Base-by-base conservation (phyloP, 2,113 vertebrate genomes). In the Echinops telfairi region DNA sequence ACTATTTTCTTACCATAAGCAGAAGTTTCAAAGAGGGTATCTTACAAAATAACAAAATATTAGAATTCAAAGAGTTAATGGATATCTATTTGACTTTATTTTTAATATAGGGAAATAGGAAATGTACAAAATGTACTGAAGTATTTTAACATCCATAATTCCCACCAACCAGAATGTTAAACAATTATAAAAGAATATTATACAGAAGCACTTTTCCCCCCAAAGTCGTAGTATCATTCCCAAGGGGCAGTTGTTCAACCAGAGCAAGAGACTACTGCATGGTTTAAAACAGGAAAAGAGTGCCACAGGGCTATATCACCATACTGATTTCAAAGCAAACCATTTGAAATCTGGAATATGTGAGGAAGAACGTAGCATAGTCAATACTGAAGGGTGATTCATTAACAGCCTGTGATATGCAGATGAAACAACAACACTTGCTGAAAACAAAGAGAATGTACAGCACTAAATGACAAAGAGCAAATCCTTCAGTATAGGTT, bases 11-110 rank as follows among this genome's bases (percentile, higher is more conserved):
- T 40, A 3, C 40, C 40, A 40, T 40, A 40, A 40, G 40, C 40
- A 40, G 40, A 29, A 89, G 7, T 25, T 57, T 78, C 31, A 80
- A 94, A 86, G 20, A 86, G 3, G 27, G 2, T 70, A 6, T 40
- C 47, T 93, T 81, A 66, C 3, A 79, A 89, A 94, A 43, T 53
- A 29, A 68, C 3, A 83, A 89, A 89, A 38, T 43, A 58, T 3
- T 83, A 87, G 20, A 83, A 79, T 81, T 81, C 38, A 20, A 71
- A 78, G 9, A 14, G 1, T 0, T 31, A 43, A 66, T 16, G 33
- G n/a, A 38, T 29, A 66, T 83, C 76, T 71, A 47, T 23, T 81
- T 31, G 47, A 78, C 3, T 36, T 88, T 47, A 29, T 62, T 81
- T 73, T 81, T 43, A 70, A 82, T 87, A 75, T 66, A 79, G 19